These are phyloP conservation scores for Bhutanitis thaidina DNA, from an alignment of 2,888 invertebrate genomes.

Conservation along the genomic window DNA sequence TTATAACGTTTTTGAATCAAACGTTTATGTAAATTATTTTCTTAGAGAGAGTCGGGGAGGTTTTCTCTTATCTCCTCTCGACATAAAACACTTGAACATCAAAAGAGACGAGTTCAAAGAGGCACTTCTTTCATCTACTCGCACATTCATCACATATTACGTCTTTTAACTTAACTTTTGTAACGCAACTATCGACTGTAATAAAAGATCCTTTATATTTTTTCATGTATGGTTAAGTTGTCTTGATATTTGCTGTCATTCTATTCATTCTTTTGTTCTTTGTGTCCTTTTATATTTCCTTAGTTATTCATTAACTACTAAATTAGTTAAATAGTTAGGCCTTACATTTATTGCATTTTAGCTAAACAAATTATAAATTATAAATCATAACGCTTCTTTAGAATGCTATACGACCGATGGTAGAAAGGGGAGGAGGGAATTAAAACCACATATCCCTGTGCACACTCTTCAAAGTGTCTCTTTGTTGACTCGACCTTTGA, in stretches of 20 bases:
- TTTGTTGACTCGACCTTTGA: no score
- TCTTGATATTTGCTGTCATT: no score
- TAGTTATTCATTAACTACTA: no score
- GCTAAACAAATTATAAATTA: no score
- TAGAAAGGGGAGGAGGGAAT: no score
- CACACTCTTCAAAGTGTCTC: no score
- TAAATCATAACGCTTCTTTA: no score
- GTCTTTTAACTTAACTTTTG: constrained; percentile 39
- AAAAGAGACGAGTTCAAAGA: constrained; percentile 53
- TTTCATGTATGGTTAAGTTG: neutral
- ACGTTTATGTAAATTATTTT: constrained; percentile 51
- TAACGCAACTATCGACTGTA: constrained; percentile 39
- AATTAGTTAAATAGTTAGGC: no score
- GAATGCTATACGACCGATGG: no score
- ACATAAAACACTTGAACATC: constrained; percentile 50
- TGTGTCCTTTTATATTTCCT: no score
- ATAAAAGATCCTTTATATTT: constrained; percentile 16
- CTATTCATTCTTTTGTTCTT: neutral
- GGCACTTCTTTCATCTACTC: constrained; percentile 46
- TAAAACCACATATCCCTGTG: no score
- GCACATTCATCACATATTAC: constrained; percentile 60
- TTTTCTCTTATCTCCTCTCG: constrained; percentile 41
- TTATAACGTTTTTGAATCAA: constrained; percentile 50
- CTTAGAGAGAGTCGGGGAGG: constrained; percentile 36
- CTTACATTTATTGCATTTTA: no score